Percentiles rank a stretch among this genome's conserved stretches.
Conservation (phyloP, 64 coral and sea anemone genomes). For the Montipora efflorescens region DNA sequence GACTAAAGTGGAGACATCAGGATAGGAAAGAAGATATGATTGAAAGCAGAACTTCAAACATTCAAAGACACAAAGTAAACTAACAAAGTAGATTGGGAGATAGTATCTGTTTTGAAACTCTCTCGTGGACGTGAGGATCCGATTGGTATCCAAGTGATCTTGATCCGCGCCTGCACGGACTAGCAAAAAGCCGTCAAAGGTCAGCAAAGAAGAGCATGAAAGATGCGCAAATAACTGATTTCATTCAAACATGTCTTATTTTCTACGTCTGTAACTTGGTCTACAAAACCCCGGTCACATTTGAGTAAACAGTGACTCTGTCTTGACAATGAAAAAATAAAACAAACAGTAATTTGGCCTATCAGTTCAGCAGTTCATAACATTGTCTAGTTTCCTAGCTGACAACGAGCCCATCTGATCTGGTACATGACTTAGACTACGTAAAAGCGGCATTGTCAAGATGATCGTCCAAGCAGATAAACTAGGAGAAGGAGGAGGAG, state of each 20-base stretch:
- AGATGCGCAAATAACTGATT: slow-evolving; percentile 14
- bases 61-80: slow-evolving; percentile 9
- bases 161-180: slow-evolving; percentile 25
- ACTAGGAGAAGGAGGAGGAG: not conserved
- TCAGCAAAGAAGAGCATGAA: not conserved
- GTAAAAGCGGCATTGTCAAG: slow-evolving; percentile 2
- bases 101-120: not conserved
- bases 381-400: slow-evolving; percentile 1
- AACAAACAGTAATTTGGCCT: not conserved
- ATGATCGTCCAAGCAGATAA: not conserved
- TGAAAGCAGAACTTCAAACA: not conserved
- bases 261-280: not conserved
- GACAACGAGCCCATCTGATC: slow-evolving; percentile 19
- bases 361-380: not conserved
- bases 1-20: not conserved
- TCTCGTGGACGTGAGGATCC: not conserved
- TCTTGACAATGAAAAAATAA: not conserved
- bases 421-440: not conserved
- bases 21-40: not conserved
- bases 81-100: slow-evolving; percentile 9
- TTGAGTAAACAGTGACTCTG: not conserved
- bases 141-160: not conserved
- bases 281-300: not conserved
- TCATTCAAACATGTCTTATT: not conserved
- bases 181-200: not conserved